A percentile compares a stretch with the other conserved stretches of the same genome.
phyloP scores from a whole-genome alignment of 2,797 vertebrate species.

The Enteromius afrohamiltoni region DNA sequence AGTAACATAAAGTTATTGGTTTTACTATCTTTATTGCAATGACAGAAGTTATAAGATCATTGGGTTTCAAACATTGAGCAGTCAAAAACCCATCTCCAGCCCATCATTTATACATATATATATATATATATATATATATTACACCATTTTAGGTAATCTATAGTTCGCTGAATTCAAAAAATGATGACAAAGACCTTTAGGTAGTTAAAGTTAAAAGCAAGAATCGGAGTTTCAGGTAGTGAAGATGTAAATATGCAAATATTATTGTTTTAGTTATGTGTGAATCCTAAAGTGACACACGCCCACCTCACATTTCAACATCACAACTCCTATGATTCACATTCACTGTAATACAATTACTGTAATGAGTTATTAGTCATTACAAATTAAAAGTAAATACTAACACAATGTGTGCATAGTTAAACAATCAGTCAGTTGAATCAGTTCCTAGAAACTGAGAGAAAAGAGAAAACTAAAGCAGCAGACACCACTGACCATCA shows the following conservation, averaged over 20 bases:
- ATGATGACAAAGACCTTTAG: no score
- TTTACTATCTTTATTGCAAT: neutral
- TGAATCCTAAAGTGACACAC: neutral
- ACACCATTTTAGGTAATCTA: no score
- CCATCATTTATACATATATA: no score
- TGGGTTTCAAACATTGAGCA: no score
- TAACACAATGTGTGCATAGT: neutral
- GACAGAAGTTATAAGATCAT: neutral
- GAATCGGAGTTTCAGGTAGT: neutral
- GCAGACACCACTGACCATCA: conserved; percentile 40
- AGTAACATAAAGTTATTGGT: neutral
- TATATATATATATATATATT: no score
- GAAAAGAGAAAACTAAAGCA: conserved; percentile 63
- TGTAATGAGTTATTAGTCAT: neutral
- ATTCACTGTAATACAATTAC: neutral
- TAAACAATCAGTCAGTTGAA: neutral
- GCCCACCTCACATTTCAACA: neutral
- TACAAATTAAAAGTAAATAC: neutral
- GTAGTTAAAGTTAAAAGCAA: no score
- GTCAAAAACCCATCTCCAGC: no score
- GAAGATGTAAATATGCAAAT: neutral
- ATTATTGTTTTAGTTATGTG: neutral
- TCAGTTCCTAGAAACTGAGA: conserved; percentile 14
- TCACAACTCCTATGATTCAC: neutral
- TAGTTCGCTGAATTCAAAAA: neutral